phyloP scores from a whole-genome alignment of 2,797 vertebrate genomes.

The Gymnopithys bicolor region DNA sequence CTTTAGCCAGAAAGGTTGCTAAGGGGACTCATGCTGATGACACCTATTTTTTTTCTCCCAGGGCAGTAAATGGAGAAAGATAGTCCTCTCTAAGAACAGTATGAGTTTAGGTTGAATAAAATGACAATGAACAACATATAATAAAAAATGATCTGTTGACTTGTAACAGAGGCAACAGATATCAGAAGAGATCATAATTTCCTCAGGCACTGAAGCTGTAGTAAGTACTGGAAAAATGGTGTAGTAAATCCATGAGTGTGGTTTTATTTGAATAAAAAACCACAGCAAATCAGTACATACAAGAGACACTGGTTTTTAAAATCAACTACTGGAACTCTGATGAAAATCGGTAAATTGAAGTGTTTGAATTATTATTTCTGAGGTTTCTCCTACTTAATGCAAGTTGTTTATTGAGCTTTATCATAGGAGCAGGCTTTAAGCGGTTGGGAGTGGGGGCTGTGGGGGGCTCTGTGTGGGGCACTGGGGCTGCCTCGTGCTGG shows the following conservation, averaged over 20 bases:
- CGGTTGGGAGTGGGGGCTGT: fast-evolving
- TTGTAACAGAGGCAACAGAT: not conserved
- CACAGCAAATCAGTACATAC: not conserved
- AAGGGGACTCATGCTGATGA: not conserved
- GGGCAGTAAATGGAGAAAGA: not conserved
- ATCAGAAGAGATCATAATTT: not conserved
- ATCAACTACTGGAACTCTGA: not conserved
- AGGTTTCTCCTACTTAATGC: not conserved
- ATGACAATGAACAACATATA: not conserved
- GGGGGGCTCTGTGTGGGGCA: not conserved
- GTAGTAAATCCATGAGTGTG: not conserved
- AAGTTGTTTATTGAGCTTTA: not conserved
- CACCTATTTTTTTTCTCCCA: not conserved
- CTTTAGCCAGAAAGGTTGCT: not conserved
- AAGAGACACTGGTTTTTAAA: not conserved
- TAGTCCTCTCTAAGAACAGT: not conserved
- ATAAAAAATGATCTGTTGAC: not conserved
- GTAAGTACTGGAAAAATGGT: not conserved
- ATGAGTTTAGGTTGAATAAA: not conserved
- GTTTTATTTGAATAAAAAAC: not conserved
- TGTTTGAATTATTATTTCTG: not conserved
- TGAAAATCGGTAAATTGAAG: not conserved
- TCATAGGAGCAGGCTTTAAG: not conserved
- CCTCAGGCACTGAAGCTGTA: not conserved
- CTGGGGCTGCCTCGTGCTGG: fast-evolving